Percentiles rank a stretch among this genome's conserved stretches.
These are phyloP conservation scores for Artemisiospiza belli DNA, from an alignment of 2,113 vertebrate genomes.

Conservation along the genomic window DNA sequence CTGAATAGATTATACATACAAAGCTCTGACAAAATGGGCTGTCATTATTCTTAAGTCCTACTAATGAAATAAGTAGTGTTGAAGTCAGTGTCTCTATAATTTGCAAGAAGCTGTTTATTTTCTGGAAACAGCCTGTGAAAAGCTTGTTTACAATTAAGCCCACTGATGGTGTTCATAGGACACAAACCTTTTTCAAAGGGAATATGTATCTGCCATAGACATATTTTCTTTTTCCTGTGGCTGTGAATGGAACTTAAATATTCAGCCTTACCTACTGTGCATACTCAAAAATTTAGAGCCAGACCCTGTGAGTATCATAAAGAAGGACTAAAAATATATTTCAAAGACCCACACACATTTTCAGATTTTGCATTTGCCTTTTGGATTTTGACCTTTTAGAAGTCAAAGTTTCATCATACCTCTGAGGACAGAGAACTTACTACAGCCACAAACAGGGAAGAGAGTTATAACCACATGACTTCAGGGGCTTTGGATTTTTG, in stretches of 20 bases:
- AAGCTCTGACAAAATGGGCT: neutral
- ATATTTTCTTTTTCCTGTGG: conserved; percentile 4
- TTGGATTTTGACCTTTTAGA: neutral
- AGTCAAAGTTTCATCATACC: neutral
- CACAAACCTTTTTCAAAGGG: neutral
- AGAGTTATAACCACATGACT: neutral
- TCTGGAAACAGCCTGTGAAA: neutral
- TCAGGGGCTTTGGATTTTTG: neutral
- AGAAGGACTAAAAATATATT: neutral
- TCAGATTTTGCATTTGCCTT: neutral
- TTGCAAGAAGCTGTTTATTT: neutral
- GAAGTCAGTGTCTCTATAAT: neutral
- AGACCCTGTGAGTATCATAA: neutral
- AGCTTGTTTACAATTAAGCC: neutral
- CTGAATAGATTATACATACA: neutral
- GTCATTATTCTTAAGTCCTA: neutral
- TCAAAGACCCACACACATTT: neutral
- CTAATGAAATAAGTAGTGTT: neutral
- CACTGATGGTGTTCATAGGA: neutral
- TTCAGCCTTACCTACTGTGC: neutral
- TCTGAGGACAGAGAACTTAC: neutral
- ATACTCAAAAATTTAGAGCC: neutral
- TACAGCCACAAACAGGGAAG: neutral
- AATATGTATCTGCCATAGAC: neutral
- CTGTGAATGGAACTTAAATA: neutral